These are phyloP conservation scores for Neolamprologus toae DNA, from an alignment of 2,113 vertebrate genomes.

Conservation along the genomic window DNA sequence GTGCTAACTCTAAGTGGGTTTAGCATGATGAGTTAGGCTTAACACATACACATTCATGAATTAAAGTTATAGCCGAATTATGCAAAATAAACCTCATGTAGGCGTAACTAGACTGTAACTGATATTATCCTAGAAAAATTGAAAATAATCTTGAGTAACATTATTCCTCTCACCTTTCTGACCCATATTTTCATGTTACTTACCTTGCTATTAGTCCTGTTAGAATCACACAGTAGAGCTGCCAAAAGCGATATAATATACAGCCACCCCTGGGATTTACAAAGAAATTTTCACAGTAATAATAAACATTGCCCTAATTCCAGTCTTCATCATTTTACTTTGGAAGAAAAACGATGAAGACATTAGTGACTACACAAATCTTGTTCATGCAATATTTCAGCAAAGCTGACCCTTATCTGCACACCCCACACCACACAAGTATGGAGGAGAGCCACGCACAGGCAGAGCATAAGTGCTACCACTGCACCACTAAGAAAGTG, in stretches of 20 bases:
- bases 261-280: conserved; percentile 10
- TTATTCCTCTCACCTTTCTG: not conserved
- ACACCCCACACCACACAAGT: not conserved
- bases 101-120: not conserved
- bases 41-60: not conserved
- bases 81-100: not conserved
- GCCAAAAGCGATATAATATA: conserved; percentile 2
- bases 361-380: not conserved
- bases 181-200: conserved; percentile 21
- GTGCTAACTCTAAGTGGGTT: not conserved
- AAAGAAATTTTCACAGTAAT: conserved; percentile 8
- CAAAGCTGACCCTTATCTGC: not conserved
- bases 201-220: conserved; percentile 5
- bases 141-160: not conserved
- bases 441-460: not conserved
- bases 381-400: not conserved
- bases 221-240: not conserved
- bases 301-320: conserved; percentile 39
- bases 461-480: not conserved
- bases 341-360: not conserved
- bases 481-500: not conserved
- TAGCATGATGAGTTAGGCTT: not conserved
- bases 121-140: not conserved
- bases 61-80: not conserved
- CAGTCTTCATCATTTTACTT: not conserved